Evolutionary conservation across 2,888 invertebrate genomes (phyloP), one percentile per base, ranked within the genome.

Genomic region (Brachypalpus laphriformis): DNA sequence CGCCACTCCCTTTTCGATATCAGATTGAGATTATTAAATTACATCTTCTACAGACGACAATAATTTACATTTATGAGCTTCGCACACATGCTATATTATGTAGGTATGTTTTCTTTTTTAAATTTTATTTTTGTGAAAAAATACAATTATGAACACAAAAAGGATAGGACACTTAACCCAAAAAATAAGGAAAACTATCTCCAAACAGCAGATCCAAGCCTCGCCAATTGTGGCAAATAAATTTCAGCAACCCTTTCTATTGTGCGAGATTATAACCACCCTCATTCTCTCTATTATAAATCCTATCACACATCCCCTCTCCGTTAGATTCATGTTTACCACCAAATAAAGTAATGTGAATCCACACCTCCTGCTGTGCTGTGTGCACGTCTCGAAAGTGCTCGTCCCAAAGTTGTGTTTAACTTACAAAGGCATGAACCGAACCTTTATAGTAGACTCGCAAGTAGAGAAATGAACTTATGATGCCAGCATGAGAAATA

Each of bases 401-500:
- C 14, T 70, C 54, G 68, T 57, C 63, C 63, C 57, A 68, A 74
- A 80, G 74, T 80, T 80, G 45, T 83, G 70, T 75, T 80, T 57
- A 80, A 83, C 66, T 74, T 80, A 74, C 68, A 80, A 75, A 70
- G 70, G 37, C 70, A 75, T 80, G 74, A 82, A 74, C 61, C 54
- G 51, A 78, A 70, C 47, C 61, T 72, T 82, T 77, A 71, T 54
- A 80, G 70, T 63, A 78, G 61, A 70, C 61, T 68, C 42, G 34
- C 65, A 59, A 56, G 74, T 54, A 57, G 42, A 74, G 70, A 85
- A 80, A 71, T 75, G 42, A 85, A 74, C 70, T 75, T 81, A 75
- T 81, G 83, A 71, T 75, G 40, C 80, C 80, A 65, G 56, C 68
- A 83, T 83, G 74, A 80, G 28, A 70, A 80, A 80, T 78, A 75